phyloP scores from a whole-genome alignment of 2,113 vertebrate genomes.

The Camelus bactrianus region DNA sequence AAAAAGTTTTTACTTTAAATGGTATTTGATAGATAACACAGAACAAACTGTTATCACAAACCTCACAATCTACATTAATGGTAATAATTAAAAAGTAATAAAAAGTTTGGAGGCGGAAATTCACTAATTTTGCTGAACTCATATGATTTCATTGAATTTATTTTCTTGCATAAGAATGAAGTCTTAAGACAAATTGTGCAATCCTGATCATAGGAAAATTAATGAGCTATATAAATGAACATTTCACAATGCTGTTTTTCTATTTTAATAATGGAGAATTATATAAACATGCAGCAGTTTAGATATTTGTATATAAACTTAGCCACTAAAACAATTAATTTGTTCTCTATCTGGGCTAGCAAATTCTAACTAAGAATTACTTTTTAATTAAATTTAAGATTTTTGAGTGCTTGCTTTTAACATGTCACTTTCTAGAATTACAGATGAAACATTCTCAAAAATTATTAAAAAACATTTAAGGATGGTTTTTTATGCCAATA shows the following conservation, averaged over 20 bases:
- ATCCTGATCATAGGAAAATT: slow-evolving; percentile 49
- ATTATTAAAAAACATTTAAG: slow-evolving; percentile 11
- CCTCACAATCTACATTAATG: neutral
- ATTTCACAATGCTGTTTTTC: slow-evolving; percentile 42
- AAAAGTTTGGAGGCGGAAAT: neutral
- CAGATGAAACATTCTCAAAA: slow-evolving; percentile 14
- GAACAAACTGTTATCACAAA: neutral
- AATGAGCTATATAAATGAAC: slow-evolving; percentile 47
- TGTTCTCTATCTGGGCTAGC: slow-evolving; percentile 33
- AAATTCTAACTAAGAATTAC: slow-evolving; percentile 41
- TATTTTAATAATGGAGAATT: slow-evolving; percentile 51
- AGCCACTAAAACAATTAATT: slow-evolving; percentile 47
- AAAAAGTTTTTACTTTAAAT: slow-evolving; percentile 50
- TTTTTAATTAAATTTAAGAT: slow-evolving; percentile 58
- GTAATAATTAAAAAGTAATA: slow-evolving; percentile 20
- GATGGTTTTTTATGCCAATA: slow-evolving; percentile 33
- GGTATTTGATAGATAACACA: neutral
- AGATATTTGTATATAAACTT: slow-evolving; percentile 47
- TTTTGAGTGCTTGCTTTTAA: slow-evolving; percentile 33
- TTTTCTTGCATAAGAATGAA: slow-evolving; percentile 46
- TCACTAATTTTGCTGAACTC: slow-evolving; percentile 51
- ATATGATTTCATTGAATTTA: slow-evolving; percentile 47
- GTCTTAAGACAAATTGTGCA: slow-evolving; percentile 56
- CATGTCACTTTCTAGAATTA: slow-evolving; percentile 4
- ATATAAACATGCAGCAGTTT: slow-evolving; percentile 44